These are phyloP conservation scores for Smutsia temminckii DNA, from an alignment of 2,797 vertebrate species.

Conservation along the genomic window DNA sequence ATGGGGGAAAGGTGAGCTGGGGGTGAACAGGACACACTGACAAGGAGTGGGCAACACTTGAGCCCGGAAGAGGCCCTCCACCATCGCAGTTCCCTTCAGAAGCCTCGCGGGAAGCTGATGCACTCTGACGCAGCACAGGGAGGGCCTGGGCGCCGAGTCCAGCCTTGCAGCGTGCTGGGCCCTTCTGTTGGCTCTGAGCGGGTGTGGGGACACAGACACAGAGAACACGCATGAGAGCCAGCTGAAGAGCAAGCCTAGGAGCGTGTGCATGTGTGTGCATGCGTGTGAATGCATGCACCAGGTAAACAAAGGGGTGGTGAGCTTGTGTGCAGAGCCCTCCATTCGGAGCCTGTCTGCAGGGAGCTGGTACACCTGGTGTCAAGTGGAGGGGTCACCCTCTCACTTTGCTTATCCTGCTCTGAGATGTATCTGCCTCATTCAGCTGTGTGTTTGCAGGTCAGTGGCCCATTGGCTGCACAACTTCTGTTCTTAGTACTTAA, in stretches of 20 bases:
- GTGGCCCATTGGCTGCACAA: accelerated
- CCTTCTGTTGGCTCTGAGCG: too few species aligned
- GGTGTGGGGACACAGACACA: too few species aligned
- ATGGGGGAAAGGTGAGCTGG: background rate
- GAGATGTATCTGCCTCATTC: accelerated
- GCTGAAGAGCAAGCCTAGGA: too few species aligned
- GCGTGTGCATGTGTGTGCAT: too few species aligned
- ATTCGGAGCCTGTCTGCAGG: background rate
- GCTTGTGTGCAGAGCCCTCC: accelerated
- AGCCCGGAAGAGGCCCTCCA: background rate
- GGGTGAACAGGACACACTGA: accelerated
- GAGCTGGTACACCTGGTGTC: accelerated
- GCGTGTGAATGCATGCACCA: too few species aligned
- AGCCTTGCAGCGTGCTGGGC: background rate
- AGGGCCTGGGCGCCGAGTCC: background rate
- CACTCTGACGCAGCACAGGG: background rate
- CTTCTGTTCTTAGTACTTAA: too few species aligned
- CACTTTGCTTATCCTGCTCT: accelerated
- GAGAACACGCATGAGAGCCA: too few species aligned
- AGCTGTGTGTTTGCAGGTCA: accelerated
- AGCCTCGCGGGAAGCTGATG: too few species aligned
- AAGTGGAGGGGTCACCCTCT: accelerated
- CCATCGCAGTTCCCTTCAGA: too few species aligned
- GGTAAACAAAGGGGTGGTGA: accelerated
- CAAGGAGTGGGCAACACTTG: background rate